These are phyloP conservation scores for Mungos mungo DNA, from an alignment of 2,113 vertebrate genomes.

Conservation along the genomic window DNA sequence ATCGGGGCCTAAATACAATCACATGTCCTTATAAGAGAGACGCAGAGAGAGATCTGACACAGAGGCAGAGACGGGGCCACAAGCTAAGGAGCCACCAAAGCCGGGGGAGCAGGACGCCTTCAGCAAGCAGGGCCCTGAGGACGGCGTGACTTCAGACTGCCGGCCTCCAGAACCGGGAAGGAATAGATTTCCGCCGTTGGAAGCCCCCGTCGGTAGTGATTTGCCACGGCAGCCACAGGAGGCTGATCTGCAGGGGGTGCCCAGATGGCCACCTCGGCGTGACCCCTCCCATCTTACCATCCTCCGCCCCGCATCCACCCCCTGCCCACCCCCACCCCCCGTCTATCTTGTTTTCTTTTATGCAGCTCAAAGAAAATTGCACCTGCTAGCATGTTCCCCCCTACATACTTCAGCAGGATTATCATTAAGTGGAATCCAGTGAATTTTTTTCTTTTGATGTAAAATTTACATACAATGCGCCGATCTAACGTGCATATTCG, in stretches of 20 bases:
- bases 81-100: background rate
- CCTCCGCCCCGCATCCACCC: rapidly evolving
- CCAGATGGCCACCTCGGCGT: background rate
- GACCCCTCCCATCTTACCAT: background rate
- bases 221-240: background rate
- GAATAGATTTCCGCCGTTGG: too few relatives aligned
- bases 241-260: rapidly evolving
- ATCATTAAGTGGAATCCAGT: background rate
- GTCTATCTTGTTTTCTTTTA: background rate
- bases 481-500: background rate
- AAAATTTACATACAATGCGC: background rate
- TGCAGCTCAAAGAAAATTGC: background rate
- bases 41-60: background rate
- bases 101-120: background rate
- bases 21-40: background rate
- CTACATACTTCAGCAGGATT: background rate
- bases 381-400: background rate
- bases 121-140: background rate
- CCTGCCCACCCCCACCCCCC: background rate
- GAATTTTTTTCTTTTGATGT: background rate
- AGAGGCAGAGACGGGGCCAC: background rate
- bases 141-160: background rate
- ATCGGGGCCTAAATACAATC: background rate
- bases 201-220: rapidly evolving
- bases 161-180: background rate